These are phyloP conservation scores for Drosophila merina DNA, from an alignment of 2,888 invertebrate species.

Conservation along the genomic window DNA sequence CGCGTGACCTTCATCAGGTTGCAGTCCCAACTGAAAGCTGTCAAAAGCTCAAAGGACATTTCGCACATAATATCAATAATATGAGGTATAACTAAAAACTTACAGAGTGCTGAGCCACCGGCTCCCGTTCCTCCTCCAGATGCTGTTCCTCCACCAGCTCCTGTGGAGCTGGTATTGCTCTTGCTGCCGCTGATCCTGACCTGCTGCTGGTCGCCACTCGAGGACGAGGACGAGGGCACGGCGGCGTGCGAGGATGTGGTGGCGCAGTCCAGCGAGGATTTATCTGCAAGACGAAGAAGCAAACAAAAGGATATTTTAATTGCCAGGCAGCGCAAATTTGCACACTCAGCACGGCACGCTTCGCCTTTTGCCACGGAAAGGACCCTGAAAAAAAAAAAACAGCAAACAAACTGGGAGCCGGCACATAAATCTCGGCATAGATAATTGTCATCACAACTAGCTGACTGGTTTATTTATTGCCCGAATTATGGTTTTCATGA, in stretches of 20 bases:
- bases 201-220: slow-evolving; percentile 57
- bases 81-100: slow-evolving; percentile 51
- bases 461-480: slow-evolving; percentile 71
- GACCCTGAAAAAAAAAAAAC: slow-evolving; percentile 13
- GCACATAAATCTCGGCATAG: slow-evolving; percentile 72
- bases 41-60: slow-evolving; percentile 56
- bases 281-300: slow-evolving; percentile 70
- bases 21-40: slow-evolving; percentile 72
- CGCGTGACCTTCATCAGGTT: slow-evolving; percentile 46
- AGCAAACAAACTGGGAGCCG: slow-evolving; percentile 28
- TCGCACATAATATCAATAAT: slow-evolving; percentile 10
- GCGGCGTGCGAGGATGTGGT: slow-evolving; percentile 74
- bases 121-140: slow-evolving; percentile 27
- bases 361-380: slow-evolving; percentile 57
- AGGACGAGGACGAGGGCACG: slow-evolving; percentile 57
- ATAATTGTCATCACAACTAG: slow-evolving; percentile 80
- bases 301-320: slow-evolving; percentile 62
- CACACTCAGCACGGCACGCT: slow-evolving; percentile 72
- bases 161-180: slow-evolving; percentile 70
- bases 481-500: slow-evolving; percentile 67
- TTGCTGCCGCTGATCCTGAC: slow-evolving; percentile 76
- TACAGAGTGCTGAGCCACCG: slow-evolving; percentile 68
- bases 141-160: slow-evolving; percentile 32
- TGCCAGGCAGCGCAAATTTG: slow-evolving; percentile 70
- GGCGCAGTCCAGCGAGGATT: slow-evolving; percentile 80